Conservation (phyloP, 2,797 vertebrate species). For the Xiphophorus birchmanni region DNA sequence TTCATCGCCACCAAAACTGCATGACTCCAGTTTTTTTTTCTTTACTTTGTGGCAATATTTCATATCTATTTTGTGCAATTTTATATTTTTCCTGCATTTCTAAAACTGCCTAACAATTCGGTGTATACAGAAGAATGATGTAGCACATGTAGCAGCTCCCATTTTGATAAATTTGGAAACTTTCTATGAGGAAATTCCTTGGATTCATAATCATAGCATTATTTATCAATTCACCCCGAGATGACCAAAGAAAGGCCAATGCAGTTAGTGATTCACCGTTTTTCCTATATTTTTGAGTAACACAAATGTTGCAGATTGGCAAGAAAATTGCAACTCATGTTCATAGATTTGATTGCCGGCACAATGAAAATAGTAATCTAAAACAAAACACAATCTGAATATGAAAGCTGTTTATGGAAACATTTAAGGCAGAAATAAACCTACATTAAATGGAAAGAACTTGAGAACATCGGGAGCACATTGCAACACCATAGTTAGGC, state of each 20-base stretch:
- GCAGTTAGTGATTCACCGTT: background rate
- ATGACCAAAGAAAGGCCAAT: constrained; percentile 14
- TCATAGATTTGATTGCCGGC: background rate
- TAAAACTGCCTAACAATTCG: background rate
- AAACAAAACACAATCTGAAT: background rate
- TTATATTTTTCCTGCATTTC: background rate
- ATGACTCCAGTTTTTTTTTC: background rate
- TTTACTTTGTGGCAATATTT: background rate
- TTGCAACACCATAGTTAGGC: background rate
- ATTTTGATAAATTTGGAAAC: background rate
- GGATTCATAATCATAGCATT: background rate
- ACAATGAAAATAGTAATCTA: background rate
- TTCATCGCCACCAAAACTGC: constrained; percentile 2
- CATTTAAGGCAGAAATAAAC: background rate
- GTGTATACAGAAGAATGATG: background rate
- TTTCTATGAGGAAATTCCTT: background rate
- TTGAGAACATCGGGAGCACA: background rate
- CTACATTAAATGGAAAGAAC: background rate
- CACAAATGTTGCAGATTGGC: no score
- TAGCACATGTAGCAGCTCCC: background rate
- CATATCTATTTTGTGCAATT: background rate
- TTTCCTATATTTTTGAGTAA: background rate
- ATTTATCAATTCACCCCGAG: constrained; percentile 10
- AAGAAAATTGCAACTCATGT: no score
- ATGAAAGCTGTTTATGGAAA: background rate